Conservation (phyloP, 2,888 invertebrate species). For the Acronicta aceris region DNA sequence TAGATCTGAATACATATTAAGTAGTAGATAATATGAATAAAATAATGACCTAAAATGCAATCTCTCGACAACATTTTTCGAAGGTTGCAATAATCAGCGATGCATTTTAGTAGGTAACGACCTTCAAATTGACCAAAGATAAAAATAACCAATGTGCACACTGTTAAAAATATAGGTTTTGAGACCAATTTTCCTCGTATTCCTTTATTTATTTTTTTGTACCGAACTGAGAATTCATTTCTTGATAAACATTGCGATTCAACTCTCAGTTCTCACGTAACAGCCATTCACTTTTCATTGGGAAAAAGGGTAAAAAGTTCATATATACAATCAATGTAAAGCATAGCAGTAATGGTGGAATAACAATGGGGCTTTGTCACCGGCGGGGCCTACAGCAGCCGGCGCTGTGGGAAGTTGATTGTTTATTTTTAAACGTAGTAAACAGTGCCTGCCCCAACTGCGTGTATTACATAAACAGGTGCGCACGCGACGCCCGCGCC, state of each 20-base stretch:
- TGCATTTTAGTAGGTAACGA: neutral
- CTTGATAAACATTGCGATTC: constrained; percentile 9
- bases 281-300: constrained; percentile 29
- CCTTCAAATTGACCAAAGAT: too few relatives aligned
- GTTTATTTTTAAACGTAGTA: constrained; percentile 34
- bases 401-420: constrained; percentile 26
- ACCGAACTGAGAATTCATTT: neutral
- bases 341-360: neutral
- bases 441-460: constrained; percentile 19
- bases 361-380: constrained; percentile 29
- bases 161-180: too few relatives aligned
- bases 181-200: neutral
- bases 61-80: too few relatives aligned
- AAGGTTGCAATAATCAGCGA: too few relatives aligned
- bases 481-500: constrained; percentile 10
- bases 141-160: too few relatives aligned
- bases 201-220: neutral
- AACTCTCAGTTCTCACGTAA: constrained; percentile 20
- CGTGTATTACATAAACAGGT: constrained; percentile 20
- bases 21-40: too few relatives aligned
- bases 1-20: too few relatives aligned
- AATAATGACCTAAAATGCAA: too few relatives aligned
- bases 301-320: constrained; percentile 18
- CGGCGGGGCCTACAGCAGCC: constrained; percentile 8
- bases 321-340: neutral